Conservation (phyloP, 1,140 invertebrate species). For the Mylabris phalerata region DNA sequence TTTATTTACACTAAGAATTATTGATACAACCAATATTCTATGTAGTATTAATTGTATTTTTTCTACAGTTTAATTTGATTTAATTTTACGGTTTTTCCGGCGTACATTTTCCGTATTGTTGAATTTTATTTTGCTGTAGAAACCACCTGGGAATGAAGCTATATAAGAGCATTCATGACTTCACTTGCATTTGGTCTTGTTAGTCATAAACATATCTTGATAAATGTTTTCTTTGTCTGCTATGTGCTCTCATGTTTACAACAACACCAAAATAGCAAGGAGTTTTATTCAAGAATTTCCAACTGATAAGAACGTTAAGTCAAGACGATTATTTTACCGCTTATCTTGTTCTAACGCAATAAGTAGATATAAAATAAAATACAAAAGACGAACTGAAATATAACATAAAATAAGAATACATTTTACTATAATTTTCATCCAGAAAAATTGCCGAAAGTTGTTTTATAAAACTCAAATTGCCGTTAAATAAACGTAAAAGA, state of each 20-base stretch:
- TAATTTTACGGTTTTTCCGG: too few species aligned
- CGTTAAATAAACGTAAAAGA: too few species aligned
- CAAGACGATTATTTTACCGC: conserved; percentile 12
- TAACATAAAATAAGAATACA: too few species aligned
- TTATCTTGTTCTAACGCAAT: conserved; percentile 19
- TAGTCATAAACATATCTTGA: conserved; percentile 20
- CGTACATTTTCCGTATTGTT: too few species aligned
- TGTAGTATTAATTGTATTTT: too few species aligned
- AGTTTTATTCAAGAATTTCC: conserved; percentile 13
- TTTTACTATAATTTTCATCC: too few species aligned
- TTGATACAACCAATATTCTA: too few species aligned
- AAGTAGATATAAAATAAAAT: conserved; percentile 17
- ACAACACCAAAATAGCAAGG: conserved; percentile 7
- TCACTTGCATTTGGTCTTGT: conserved; percentile 4
- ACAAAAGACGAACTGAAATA: conserved; percentile 2
- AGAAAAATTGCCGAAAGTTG: too few species aligned
- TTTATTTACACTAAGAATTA: too few species aligned
- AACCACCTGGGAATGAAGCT: conserved; percentile 4
- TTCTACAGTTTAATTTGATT: too few species aligned
- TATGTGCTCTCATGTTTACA: background rate
- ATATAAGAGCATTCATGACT: background rate
- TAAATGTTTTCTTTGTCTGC: conserved; percentile 18
- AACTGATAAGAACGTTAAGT: conserved; percentile 10
- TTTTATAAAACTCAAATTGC: too few species aligned
- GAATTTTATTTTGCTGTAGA: conserved; percentile 4